These are phyloP conservation scores for Rhabdomys pumilio DNA, from an alignment of 2,797 vertebrate genomes.

Conservation along the genomic window DNA sequence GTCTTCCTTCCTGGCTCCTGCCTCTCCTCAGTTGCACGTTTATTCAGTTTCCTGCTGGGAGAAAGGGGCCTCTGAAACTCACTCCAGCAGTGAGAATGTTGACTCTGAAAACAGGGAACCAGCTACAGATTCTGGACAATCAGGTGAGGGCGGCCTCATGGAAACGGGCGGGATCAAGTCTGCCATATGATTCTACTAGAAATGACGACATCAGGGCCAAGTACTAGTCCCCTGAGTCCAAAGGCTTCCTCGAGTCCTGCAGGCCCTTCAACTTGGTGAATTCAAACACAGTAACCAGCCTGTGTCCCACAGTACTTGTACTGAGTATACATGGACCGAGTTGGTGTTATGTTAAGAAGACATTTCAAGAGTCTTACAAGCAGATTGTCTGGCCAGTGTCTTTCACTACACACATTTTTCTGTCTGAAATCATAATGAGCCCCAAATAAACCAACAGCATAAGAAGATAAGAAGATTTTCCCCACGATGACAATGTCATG, in stretches of 20 bases:
- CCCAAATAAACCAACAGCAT: conserved; percentile 78
- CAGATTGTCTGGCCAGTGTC: not conserved
- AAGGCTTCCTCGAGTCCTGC: not conserved
- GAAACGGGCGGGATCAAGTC: not conserved
- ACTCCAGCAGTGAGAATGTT: not conserved
- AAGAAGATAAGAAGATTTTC: not conserved
- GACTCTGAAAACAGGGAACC: not conserved
- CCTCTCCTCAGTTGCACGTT: not conserved
- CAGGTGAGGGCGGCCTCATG: accelerated
- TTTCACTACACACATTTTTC: not conserved
- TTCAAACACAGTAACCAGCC: not conserved
- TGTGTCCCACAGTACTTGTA: not conserved
- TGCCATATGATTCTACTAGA: not conserved
- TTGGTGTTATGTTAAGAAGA: conserved; percentile 19
- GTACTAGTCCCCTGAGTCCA: not conserved
- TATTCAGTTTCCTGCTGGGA: not conserved
- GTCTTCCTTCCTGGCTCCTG: not conserved
- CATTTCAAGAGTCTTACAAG: not conserved
- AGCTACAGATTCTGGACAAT: not conserved
- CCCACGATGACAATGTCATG: accelerated
- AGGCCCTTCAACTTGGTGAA: not conserved
- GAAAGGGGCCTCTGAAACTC: not conserved
- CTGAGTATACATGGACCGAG: not conserved
- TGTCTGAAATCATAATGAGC: conserved; percentile 49
- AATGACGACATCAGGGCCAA: not conserved